A percentile compares a stretch with the other conserved stretches of the same genome.
Evolutionary conservation across 1,140 invertebrate species (phyloP).

Genomic region (Cotesia vestalis): DNA sequence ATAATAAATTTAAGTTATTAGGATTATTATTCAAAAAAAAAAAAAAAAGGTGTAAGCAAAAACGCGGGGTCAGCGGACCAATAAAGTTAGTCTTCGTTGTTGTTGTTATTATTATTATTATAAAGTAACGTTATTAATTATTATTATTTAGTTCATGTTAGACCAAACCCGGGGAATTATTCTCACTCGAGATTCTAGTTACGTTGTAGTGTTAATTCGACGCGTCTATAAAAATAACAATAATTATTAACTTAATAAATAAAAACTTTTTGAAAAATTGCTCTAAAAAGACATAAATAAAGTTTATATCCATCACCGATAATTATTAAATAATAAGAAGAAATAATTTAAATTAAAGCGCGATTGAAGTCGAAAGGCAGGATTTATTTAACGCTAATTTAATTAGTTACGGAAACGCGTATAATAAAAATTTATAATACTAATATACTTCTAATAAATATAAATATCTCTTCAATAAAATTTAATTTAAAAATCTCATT

Average conservation of each 20-base stretch:
- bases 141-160: slow-evolving; percentile 53
- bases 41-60: slow-evolving; percentile 13
- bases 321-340: slow-evolving; percentile 39
- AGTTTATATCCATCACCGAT: slow-evolving; percentile 47
- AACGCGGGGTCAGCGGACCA: slow-evolving; percentile 36
- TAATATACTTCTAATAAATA: slow-evolving; percentile 29
- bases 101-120: neutral
- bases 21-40: neutral
- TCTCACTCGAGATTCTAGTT: slow-evolving; percentile 59
- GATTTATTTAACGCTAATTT: too few species aligned
- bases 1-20: neutral
- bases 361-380: neutral
- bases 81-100: slow-evolving; percentile 49
- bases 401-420: too few species aligned
- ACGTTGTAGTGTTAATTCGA: slow-evolving; percentile 51
- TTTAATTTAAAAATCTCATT: neutral
- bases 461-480: slow-evolving; percentile 24
- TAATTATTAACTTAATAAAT: slow-evolving; percentile 51
- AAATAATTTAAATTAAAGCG: slow-evolving; percentile 36
- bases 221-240: slow-evolving; percentile 43
- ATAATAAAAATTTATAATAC: slow-evolving; percentile 10
- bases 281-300: slow-evolving; percentile 45
- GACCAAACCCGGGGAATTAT: slow-evolving; percentile 54
- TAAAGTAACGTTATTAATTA: neutral
- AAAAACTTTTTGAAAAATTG: slow-evolving; percentile 60